Evolutionary conservation across 2,888 invertebrate species (phyloP), one percentile per base, ranked within the genome.

Genomic region (Mycalesis mineus): DNA sequence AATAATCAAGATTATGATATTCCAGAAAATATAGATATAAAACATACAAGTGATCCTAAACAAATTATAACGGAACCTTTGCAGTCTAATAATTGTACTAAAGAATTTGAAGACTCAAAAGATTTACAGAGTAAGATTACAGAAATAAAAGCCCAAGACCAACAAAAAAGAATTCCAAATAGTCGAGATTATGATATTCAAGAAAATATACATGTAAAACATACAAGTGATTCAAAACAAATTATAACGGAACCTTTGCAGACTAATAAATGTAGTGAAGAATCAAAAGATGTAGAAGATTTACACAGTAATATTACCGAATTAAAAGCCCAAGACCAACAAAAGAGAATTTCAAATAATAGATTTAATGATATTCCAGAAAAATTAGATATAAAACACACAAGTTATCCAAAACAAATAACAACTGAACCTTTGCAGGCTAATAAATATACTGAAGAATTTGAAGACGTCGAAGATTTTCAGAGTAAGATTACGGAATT

Each of bases 401-500:
- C 17, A 29, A 48, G 7, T 15, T 14, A 48, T 11, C 9, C n/a
- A 48, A n/a, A 39, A 31, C 17, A 42, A 15, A 48, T 15, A 22
- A 17, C 28, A 31, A 28, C 29, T 29, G 15, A 28, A 17, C 9
- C 40, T 0, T 13, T 65, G 40, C 57, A 67, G 39, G 55, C 57
- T 2, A 40, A 70, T 2, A 67, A 71, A 48, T 66, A 61, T 29
- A 64, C 48, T 8, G 49, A 65, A 29, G 69, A 68, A 31, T 45
- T 66, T 0, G 55, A 47, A 49, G 29, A 58, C 4, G 57, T 65
- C 1, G 49, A 55, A 2, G 61, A 65, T 14, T 28, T 74, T 1
- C 55, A 70, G 40, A 66, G 60, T 8, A 69, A 67, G 57, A 14
- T 71, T n/a, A 51, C 52, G 2, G 55, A 68, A 49, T 36, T 72